A percentile compares a stretch with the other conserved stretches of the same genome.
Conservation (phyloP, 2,797 vertebrate species). For the Gastrophryne carolinensis region DNA sequence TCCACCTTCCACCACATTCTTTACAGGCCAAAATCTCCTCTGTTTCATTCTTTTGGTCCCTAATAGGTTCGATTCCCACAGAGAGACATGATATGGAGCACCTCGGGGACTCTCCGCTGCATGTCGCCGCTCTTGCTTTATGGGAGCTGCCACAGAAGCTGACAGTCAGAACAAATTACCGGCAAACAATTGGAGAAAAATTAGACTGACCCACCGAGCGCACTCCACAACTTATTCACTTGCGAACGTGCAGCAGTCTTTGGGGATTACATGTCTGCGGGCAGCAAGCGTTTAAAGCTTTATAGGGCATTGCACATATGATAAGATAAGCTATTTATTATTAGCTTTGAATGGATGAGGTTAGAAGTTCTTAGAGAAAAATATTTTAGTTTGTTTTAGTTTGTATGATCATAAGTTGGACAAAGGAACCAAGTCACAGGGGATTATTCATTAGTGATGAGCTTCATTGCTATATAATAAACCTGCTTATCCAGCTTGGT, state of each 20-base stretch:
- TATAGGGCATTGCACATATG: not conserved
- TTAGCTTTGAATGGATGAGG: not conserved
- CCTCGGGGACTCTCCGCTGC: conserved; percentile 37
- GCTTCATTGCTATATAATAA: too few relatives aligned
- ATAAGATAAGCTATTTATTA: not conserved
- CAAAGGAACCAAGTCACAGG: too few relatives aligned
- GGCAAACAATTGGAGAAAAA: conserved; percentile 53
- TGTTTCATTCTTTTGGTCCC: conserved; percentile 47
- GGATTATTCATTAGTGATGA: too few relatives aligned
- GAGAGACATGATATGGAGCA: conserved; percentile 33
- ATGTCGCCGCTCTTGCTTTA: conserved; percentile 54
- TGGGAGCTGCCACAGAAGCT: conserved; percentile 56
- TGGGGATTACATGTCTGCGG: not conserved
- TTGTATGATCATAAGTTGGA: too few relatives aligned
- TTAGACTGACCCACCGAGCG: conserved; percentile 32
- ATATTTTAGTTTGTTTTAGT: too few relatives aligned
- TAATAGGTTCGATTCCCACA: conserved; percentile 53
- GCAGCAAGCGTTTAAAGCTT: not conserved
- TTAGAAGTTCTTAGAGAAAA: not conserved
- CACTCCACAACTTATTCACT: conserved; percentile 55
- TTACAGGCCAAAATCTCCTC: not conserved
- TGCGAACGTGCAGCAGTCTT: conserved; percentile 6
- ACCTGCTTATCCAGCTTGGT: too few relatives aligned
- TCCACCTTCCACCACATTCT: not conserved
- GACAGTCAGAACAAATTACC: conserved; percentile 56